Evolutionary conservation across 2,888 invertebrate genomes (phyloP).

Genomic region (Pollenia angustigena): DNA sequence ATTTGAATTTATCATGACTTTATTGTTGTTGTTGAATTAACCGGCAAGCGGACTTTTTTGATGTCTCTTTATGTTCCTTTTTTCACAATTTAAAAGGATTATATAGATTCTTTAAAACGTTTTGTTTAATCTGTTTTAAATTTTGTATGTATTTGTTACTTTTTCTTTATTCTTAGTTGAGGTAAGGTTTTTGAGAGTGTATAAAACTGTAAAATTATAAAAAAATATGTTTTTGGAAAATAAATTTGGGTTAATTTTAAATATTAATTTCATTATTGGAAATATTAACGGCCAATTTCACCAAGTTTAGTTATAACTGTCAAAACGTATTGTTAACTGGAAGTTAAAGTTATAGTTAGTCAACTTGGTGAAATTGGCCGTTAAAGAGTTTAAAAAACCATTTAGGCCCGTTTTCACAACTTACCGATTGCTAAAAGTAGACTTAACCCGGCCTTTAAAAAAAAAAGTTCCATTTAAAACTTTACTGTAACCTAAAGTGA

Average conservation of each 20-base stretch:
- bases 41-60: conserved; percentile 15
- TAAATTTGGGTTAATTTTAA: conserved; percentile 8
- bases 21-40: background rate
- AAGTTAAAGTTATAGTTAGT: too few species aligned
- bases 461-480: too few species aligned
- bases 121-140: conserved; percentile 16
- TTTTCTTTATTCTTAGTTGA: conserved; percentile 47
- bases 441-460: too few species aligned
- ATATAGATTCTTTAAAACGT: background rate
- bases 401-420: too few species aligned
- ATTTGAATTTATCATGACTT: conserved; percentile 80
- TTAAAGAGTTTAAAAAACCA: background rate
- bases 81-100: background rate
- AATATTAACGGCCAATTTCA: background rate
- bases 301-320: too few species aligned
- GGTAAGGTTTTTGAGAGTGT: conserved; percentile 60
- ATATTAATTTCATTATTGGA: background rate
- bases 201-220: conserved; percentile 68
- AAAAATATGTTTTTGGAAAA: conserved; percentile 52
- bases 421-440: too few species aligned
- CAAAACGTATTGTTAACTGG: too few species aligned
- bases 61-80: conserved; percentile 14
- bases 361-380: too few species aligned
- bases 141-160: conserved; percentile 26
- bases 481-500: too few species aligned